Evolutionary conservation across 1,140 invertebrate genomes (phyloP).

Genomic region (Caenorhabditis remanei): DNA sequence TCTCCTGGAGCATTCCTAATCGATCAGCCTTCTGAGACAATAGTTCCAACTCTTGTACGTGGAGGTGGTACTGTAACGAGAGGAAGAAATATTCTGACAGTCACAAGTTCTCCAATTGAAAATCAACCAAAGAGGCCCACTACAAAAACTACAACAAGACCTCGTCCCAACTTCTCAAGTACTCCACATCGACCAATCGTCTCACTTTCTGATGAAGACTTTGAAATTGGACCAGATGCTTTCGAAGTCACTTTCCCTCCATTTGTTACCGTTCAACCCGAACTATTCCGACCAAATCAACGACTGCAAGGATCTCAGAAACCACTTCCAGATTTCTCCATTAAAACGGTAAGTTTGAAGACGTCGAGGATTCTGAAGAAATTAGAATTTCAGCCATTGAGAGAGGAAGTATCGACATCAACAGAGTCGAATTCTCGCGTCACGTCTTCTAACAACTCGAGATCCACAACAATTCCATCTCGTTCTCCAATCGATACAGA

Average conservation of each 20-base stretch:
- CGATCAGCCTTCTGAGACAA: constrained; percentile 54
- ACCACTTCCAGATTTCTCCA: constrained; percentile 45
- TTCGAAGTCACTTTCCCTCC: constrained; percentile 74
- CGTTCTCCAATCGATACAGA: constrained; percentile 29
- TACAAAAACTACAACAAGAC: constrained; percentile 44
- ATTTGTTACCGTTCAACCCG: constrained; percentile 69
- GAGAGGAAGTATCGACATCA: not conserved
- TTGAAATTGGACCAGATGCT: constrained; percentile 73
- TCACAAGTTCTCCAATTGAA: constrained; percentile 2
- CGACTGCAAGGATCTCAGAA: not conserved
- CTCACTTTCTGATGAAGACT: constrained; percentile 67
- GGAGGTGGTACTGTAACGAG: constrained; percentile 9
- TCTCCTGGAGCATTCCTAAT: constrained; percentile 58
- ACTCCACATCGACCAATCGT: constrained; percentile 64
- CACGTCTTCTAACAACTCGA: not conserved
- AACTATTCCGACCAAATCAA: constrained; percentile 59
- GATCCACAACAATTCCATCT: not conserved
- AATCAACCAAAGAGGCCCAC: constrained; percentile 4
- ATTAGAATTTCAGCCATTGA: not conserved
- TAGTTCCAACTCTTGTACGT: constrained; percentile 12
- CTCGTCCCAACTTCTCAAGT: constrained; percentile 55
- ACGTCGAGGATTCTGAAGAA: not conserved
- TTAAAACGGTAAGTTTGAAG: constrained; percentile 24
- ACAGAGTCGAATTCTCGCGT: not conserved
- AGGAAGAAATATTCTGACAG: constrained; percentile 30